These are phyloP conservation scores for Micromesistius poutassou DNA, from an alignment of 2,797 vertebrate genomes.

Conservation along the genomic window DNA sequence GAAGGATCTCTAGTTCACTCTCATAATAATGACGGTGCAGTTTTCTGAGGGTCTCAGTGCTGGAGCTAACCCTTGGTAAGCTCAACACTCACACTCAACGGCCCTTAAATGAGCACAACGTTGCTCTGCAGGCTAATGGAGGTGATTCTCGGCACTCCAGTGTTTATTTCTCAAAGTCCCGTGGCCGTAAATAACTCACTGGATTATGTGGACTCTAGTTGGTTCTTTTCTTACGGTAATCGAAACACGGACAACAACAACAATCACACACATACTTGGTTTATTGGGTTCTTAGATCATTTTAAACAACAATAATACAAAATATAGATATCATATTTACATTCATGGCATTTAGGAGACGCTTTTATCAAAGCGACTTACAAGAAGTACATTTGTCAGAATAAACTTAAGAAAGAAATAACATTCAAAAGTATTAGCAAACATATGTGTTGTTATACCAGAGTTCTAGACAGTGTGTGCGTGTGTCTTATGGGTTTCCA, in stretches of 20 bases:
- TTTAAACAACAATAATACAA: background rate
- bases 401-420: background rate
- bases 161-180: background rate
- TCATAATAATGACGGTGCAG: background rate
- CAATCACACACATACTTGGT: background rate
- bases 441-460: background rate
- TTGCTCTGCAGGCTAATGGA: background rate
- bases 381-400: no score
- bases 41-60: background rate
- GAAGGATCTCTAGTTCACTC: background rate
- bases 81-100: background rate
- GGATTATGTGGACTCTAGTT: background rate
- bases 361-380: no score
- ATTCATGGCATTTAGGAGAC: no score
- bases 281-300: background rate
- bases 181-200: background rate
- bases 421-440: background rate
- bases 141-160: no score
- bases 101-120: background rate
- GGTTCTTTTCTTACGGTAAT: background rate
- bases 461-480: background rate
- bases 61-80: background rate
- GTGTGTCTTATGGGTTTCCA: background rate
- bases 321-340: background rate
- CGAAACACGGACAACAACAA: background rate